Evolutionary conservation across 2,113 vertebrate species (phyloP), one percentile per base, ranked within the genome.

Genomic region (Brachionichthys hirsutus): DNA sequence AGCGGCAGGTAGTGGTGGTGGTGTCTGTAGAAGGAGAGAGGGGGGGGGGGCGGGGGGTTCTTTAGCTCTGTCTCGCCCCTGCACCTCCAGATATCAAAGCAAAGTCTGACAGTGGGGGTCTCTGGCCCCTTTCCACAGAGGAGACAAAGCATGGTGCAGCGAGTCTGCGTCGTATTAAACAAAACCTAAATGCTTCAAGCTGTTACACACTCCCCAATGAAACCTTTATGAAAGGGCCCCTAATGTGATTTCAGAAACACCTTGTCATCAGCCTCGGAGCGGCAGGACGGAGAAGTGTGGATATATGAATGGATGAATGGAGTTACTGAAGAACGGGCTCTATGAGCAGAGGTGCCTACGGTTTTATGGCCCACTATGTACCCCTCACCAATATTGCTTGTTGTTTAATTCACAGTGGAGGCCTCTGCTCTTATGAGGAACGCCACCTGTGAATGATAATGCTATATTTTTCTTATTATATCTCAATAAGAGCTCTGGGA

Each of bases 191-290:
- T 77, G 84, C 86, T 92, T 91, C 89, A 91, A 92, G 90, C 88
- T 91, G 90, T 83, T 89, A 85, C 84, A 85, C 82, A 82, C 82
- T 91, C 76, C 75, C 87, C 87, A 86, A 87, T 91, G 90, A 90
- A 91, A 88, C 85, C 84, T 91, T 89, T 90, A 89, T 88, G 90
- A 88, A 88, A 90, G 85, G 87, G 83, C 82, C 89, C 86, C 85
- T 90, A 91, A 92, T 89, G 87, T 70, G 80, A 89, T 91, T 89
- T 91, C 83, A 89, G 82, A 90, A 90, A 90, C 90, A 90, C 88
- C 85, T 91, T 91, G 86, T 92, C 87, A 85, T 86, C 73, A 64
- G 59, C 75, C 76, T 63, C 12, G 30, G 61, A 74, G 80, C 75
- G 36, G 62, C 67, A 80, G 54, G 75, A 74, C 54, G 63, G 42